Conservation (phyloP, 2,888 invertebrate genomes). For the Keiferia lycopersicella region DNA sequence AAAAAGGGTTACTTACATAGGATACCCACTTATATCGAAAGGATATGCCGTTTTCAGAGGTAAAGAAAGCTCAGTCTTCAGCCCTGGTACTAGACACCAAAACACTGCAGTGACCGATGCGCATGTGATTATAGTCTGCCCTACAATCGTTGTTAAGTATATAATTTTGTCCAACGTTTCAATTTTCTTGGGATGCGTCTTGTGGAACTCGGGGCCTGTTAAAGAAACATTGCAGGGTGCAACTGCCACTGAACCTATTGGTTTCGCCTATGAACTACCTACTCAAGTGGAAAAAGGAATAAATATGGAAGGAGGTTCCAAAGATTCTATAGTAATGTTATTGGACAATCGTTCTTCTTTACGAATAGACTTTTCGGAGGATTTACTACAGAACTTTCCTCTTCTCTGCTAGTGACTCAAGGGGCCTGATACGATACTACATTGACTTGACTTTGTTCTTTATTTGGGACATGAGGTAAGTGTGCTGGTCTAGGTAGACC, state of each 20-base stretch:
- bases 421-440: no score
- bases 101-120: slow-evolving; percentile 30
- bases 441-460: no score
- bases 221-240: slow-evolving; percentile 1
- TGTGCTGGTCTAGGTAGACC: no score
- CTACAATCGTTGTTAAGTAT: slow-evolving; percentile 4
- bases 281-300: no score
- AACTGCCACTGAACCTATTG: no score
- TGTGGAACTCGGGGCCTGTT: slow-evolving; percentile 32
- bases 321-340: neutral
- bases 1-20: slow-evolving; percentile 25
- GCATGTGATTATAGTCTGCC: slow-evolving; percentile 23
- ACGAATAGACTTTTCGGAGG: no score
- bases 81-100: slow-evolving; percentile 31
- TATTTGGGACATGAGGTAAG: no score
- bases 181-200: slow-evolving; percentile 26
- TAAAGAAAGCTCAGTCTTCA: slow-evolving; percentile 28
- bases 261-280: no score
- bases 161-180: slow-evolving; percentile 19
- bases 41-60: slow-evolving; percentile 33
- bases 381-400: no score
- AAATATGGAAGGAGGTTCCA: no score
- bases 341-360: neutral
- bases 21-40: slow-evolving; percentile 28
- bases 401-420: no score